Evolutionary conservation across 2,797 vertebrate genomes (phyloP).

Genomic region (Sphenodon punctatus): DNA sequence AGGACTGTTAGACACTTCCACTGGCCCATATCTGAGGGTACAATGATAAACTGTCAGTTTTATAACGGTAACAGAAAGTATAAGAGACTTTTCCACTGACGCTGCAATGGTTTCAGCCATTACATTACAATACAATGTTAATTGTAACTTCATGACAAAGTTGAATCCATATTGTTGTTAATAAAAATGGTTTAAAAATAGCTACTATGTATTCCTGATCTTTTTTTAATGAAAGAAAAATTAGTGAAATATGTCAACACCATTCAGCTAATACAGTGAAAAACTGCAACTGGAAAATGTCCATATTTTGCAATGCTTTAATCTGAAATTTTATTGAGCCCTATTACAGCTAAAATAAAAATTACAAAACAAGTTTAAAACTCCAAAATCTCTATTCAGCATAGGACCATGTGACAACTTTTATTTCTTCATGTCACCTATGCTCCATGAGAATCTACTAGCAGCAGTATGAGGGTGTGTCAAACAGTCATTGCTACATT

Average conservation of each 20-base stretch:
- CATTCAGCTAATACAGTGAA: background rate
- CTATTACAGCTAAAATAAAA: background rate
- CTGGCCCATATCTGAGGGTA: background rate
- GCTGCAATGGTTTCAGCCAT: slow-evolving; percentile 56
- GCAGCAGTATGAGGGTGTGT: background rate
- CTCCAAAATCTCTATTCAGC: background rate
- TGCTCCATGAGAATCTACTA: no score
- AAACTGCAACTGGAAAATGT: background rate
- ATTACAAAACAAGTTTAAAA: background rate
- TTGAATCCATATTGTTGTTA: slow-evolving; percentile 74
- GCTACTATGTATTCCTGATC: background rate
- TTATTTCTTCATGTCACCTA: no score
- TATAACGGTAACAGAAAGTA: background rate
- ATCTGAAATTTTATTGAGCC: background rate
- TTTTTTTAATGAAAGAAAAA: background rate
- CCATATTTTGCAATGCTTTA: background rate
- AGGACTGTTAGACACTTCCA: slow-evolving; percentile 34
- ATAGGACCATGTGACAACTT: background rate
- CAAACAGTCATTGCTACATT: background rate
- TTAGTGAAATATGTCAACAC: background rate
- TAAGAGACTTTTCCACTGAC: slow-evolving; percentile 59
- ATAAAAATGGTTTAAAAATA: slow-evolving; percentile 69
- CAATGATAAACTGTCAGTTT: slow-evolving; percentile 15
- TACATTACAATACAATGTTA: slow-evolving; percentile 60
- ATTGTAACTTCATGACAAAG: slow-evolving; percentile 69